Evolutionary conservation across 2,888 invertebrate genomes (phyloP).

Genomic region (Xestoiulus laeticollis): DNA sequence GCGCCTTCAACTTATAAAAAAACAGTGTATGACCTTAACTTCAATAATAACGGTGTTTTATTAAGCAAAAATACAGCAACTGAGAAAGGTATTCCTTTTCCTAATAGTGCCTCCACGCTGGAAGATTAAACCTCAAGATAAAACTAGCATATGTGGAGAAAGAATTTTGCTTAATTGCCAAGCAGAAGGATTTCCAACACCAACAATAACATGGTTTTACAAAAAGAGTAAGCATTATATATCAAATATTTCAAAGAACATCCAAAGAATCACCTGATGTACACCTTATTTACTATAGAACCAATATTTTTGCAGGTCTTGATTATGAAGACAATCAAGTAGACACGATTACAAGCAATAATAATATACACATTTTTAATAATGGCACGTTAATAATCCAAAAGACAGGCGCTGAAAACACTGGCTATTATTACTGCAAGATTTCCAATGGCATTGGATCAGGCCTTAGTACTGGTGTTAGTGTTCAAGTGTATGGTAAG

Average conservation of each 20-base stretch:
- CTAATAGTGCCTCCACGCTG: constrained; percentile 50
- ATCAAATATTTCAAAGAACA: not conserved
- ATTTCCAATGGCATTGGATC: constrained; percentile 64
- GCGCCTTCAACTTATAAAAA: too few species aligned
- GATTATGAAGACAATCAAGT: not conserved
- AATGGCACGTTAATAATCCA: constrained; percentile 50
- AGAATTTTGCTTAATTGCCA: constrained; percentile 61
- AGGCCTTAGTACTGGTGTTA: constrained; percentile 63
- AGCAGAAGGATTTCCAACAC: constrained; percentile 63
- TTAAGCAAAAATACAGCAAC: too few species aligned
- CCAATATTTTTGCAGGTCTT: not conserved
- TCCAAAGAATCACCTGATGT: too few species aligned
- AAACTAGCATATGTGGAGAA: not conserved
- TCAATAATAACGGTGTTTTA: too few species aligned
- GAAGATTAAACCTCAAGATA: constrained; percentile 45
- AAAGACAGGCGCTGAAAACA: constrained; percentile 58
- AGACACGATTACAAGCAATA: not conserved
- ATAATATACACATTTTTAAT: constrained; percentile 25
- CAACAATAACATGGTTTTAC: constrained; percentile 64
- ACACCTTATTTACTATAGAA: not conserved
- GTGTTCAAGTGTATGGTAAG: constrained; percentile 63
- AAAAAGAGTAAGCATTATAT: not conserved
- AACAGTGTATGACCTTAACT: too few species aligned
- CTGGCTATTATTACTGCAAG: constrained; percentile 64
- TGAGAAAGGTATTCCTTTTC: not conserved